Evolutionary conservation across 1,140 invertebrate genomes (phyloP).

Genomic region (Drosophila subobscura): DNA sequence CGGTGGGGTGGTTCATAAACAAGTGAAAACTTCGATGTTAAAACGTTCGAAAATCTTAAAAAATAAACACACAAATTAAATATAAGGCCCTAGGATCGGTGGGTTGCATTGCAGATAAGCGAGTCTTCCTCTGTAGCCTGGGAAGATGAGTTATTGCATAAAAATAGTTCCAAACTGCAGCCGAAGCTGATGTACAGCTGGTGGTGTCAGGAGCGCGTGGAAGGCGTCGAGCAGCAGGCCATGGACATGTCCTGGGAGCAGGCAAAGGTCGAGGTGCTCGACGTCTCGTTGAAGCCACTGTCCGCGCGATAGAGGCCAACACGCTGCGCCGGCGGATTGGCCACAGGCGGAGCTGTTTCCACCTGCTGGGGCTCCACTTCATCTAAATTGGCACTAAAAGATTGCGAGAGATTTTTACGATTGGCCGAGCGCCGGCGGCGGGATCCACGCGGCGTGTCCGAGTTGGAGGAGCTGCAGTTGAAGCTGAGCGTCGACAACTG

Average conservation of each 20-base stretch:
- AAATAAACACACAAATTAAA: constrained; percentile 26
- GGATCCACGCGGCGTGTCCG: constrained; percentile 70
- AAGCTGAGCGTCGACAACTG: constrained; percentile 64
- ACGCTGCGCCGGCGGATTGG: constrained; percentile 10
- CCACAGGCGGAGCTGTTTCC: not conserved
- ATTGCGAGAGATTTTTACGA: constrained; percentile 81
- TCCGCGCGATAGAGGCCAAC: constrained; percentile 67
- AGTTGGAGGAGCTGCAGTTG: constrained; percentile 77
- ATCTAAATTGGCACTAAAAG: constrained; percentile 64
- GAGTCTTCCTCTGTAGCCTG: constrained; percentile 31
- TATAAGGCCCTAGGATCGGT: constrained; percentile 25
- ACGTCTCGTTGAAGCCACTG: constrained; percentile 82
- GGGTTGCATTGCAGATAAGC: constrained; percentile 31
- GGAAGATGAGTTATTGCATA: constrained; percentile 53
- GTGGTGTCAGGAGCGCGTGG: constrained; percentile 55
- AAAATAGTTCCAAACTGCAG: constrained; percentile 12
- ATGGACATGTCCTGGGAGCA: constrained; percentile 68
- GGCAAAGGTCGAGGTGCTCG: constrained; percentile 65
- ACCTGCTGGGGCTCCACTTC: constrained; percentile 30
- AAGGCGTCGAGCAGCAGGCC: constrained; percentile 75
- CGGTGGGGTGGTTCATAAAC: too few species aligned
- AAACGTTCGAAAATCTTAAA: constrained; percentile 1
- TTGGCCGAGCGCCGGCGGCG: constrained; percentile 65
- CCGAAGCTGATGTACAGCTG: not conserved
- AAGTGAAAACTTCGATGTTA: too few species aligned